These are phyloP conservation scores for Apaloderma vittatum DNA, from an alignment of 2,113 vertebrate species.

Conservation along the genomic window DNA sequence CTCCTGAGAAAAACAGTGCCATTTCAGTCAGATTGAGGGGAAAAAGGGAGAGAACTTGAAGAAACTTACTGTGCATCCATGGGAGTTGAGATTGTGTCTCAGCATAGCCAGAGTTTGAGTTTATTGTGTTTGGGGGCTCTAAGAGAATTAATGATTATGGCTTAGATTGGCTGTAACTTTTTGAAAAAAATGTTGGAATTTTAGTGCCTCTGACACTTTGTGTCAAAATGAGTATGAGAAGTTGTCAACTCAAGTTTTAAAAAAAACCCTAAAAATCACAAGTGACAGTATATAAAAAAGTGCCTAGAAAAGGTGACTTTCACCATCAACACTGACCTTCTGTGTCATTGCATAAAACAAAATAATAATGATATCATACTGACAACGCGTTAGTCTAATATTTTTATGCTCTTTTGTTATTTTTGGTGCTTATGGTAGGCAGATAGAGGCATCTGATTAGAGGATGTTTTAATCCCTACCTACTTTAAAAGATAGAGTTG, in stretches of 20 bases:
- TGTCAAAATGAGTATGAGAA: neutral
- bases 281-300: neutral
- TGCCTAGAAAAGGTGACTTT: neutral
- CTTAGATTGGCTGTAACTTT: neutral
- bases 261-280: neutral
- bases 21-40: neutral
- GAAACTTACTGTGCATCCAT: neutral
- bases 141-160: neutral
- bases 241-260: neutral
- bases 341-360: neutral
- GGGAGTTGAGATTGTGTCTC: neutral
- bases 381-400: neutral
- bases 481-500: neutral
- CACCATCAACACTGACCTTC: neutral
- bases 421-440: neutral
- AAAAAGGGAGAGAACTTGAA: neutral
- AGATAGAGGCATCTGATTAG: neutral
- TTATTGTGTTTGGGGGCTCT: neutral
- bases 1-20: neutral
- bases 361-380: neutral
- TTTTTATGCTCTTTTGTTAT: neutral
- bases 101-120: neutral
- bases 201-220: neutral
- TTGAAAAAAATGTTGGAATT: neutral
- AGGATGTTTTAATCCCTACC: neutral